These are phyloP conservation scores for Ataeniobius toweri DNA, from an alignment of 2,797 vertebrate genomes.

Conservation along the genomic window DNA sequence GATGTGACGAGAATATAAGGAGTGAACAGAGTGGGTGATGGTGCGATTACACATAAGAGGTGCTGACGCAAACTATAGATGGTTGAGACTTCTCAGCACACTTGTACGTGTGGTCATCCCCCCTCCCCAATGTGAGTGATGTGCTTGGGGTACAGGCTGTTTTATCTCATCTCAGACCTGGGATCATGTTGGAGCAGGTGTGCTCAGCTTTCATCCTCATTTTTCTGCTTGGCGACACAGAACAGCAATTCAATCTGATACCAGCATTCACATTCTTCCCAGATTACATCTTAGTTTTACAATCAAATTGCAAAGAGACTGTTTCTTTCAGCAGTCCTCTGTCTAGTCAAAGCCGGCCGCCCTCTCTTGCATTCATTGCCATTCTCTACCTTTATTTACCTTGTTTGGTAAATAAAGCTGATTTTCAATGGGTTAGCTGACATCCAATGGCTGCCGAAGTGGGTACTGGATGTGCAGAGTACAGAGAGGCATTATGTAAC, in stretches of 20 bases:
- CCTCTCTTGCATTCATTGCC: constrained; percentile 40
- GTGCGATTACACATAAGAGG: constrained; percentile 74
- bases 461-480: constrained; percentile 72
- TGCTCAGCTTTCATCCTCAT: neutral
- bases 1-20: constrained; percentile 72
- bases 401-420: constrained; percentile 75
- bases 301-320: constrained; percentile 14
- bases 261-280: neutral
- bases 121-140: constrained; percentile 16
- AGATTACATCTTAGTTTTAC: neutral
- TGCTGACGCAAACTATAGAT: constrained; percentile 68
- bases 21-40: constrained; percentile 77
- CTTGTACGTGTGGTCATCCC: constrained; percentile 50
- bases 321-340: constrained; percentile 11
- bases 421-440: constrained; percentile 68
- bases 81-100: constrained; percentile 50
- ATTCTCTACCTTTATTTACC: constrained; percentile 33
- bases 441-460: constrained; percentile 63
- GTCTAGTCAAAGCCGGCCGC: constrained; percentile 16
- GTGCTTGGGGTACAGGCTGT: constrained; percentile 7
- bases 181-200: neutral
- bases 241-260: neutral
- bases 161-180: neutral
- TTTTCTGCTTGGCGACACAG: neutral
- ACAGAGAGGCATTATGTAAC: constrained; percentile 78